Percentiles rank a stretch among this genome's conserved stretches.
Conservation (phyloP, 2,113 vertebrate species). For the Herpailurus yagouaroundi region DNA sequence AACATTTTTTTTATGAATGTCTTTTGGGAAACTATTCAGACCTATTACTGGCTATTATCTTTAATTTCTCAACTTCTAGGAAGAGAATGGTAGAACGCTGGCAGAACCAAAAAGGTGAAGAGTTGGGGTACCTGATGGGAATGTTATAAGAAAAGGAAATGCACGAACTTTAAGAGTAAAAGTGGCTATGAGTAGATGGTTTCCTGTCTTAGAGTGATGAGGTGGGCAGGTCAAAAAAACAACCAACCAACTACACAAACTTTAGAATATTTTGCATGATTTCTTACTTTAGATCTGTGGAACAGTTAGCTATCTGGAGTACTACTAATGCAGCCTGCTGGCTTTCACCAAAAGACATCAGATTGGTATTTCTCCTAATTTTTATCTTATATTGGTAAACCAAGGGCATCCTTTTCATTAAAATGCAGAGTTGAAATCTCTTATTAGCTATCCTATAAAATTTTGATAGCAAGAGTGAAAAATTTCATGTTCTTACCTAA, state of each 20-base stretch:
- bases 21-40: background rate
- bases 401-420: conserved; percentile 28
- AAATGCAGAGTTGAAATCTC: conserved; percentile 44
- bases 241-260: background rate
- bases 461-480: conserved; percentile 61
- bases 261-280: background rate
- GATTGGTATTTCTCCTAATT: background rate
- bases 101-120: background rate
- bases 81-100: background rate
- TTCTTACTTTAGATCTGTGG: background rate
- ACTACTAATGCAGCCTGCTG: background rate
- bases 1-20: background rate
- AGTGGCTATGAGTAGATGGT: background rate
- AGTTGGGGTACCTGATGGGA: background rate
- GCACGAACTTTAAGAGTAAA: background rate
- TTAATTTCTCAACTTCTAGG: background rate
- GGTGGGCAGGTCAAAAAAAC: background rate
- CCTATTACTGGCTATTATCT: background rate
- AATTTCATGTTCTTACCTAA: conserved; percentile 48
- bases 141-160: background rate
- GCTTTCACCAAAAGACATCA: conserved; percentile 1
- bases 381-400: conserved; percentile 45
- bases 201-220: background rate
- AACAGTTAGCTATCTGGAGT: background rate
- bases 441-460: conserved; percentile 27